phyloP scores from a whole-genome alignment of 2,113 vertebrate species.

The Orcinus orca region DNA sequence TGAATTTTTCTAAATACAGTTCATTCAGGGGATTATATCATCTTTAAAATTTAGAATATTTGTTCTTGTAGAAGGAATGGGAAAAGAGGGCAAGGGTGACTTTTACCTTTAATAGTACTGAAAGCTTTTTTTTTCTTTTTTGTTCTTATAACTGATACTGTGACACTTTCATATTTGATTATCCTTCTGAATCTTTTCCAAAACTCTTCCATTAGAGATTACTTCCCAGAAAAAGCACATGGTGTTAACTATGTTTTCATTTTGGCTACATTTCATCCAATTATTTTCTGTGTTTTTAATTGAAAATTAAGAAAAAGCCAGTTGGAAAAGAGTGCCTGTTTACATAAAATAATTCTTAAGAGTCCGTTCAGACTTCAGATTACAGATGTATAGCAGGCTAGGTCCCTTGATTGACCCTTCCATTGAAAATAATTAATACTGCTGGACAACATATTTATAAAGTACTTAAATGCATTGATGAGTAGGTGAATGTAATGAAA shows the following conservation, averaged over 20 bases:
- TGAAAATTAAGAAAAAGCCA: background rate
- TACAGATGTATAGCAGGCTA: background rate
- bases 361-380: constrained; percentile 4
- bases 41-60: constrained; percentile 43
- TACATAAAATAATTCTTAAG: constrained; percentile 11
- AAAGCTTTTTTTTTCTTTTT: constrained; percentile 59
- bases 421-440: constrained; percentile 3
- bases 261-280: constrained; percentile 18
- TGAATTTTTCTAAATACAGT: background rate
- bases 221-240: constrained; percentile 65
- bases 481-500: background rate
- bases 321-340: background rate
- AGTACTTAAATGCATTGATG: background rate
- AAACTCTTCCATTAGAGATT: constrained; percentile 40
- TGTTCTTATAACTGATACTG: constrained; percentile 68
- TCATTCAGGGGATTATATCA: constrained; percentile 30
- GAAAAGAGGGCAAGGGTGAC: constrained; percentile 54
- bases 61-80: constrained; percentile 48
- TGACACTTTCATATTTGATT: constrained; percentile 73
- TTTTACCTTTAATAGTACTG: constrained; percentile 51
- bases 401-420: background rate
- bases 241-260: constrained; percentile 36
- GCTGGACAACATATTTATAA: background rate
- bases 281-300: constrained; percentile 12
- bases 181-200: constrained; percentile 71